A percentile compares a stretch with the other conserved stretches of the same genome.
phyloP scores from a whole-genome alignment of 2,888 invertebrate genomes.

The Agrilus cyanescens region DNA sequence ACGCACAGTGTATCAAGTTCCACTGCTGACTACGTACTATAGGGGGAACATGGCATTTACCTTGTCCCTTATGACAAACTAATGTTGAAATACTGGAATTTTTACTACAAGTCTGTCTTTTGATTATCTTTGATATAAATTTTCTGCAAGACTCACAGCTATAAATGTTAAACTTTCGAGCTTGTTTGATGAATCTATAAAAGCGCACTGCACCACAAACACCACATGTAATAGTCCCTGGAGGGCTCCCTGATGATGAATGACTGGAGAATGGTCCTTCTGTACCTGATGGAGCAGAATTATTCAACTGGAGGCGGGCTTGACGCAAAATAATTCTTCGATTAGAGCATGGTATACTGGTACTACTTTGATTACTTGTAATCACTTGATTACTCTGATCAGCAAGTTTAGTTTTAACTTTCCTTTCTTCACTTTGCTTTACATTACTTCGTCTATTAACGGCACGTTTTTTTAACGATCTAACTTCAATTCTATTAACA shows the following conservation, averaged over 20 bases:
- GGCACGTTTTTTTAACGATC: slow-evolving; percentile 29
- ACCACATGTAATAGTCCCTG: slow-evolving; percentile 61
- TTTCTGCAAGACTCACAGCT: slow-evolving; percentile 80
- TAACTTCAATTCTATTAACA: slow-evolving; percentile 27
- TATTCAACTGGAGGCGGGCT: slow-evolving; percentile 51
- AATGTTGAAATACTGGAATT: slow-evolving; percentile 43
- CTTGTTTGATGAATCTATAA: slow-evolving; percentile 65
- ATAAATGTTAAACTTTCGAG: slow-evolving; percentile 71
- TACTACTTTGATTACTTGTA: slow-evolving; percentile 29
- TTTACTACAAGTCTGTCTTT: slow-evolving; percentile 50
- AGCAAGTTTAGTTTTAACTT: slow-evolving; percentile 16
- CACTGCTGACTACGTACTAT: slow-evolving; percentile 59
- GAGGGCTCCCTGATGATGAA: slow-evolving; percentile 36
- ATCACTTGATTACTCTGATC: slow-evolving; percentile 39
- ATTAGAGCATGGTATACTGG: slow-evolving; percentile 37
- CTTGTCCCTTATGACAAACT: slow-evolving; percentile 59
- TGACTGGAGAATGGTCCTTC: slow-evolving; percentile 57
- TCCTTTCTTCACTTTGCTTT: slow-evolving; percentile 7
- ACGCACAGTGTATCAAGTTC: slow-evolving; percentile 55
- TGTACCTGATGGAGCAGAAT: slow-evolving; percentile 35
- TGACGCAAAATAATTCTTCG: slow-evolving; percentile 60
- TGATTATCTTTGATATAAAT: slow-evolving; percentile 73
- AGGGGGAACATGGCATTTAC: slow-evolving; percentile 61
- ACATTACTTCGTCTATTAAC: slow-evolving; percentile 21
- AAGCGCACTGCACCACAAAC: slow-evolving; percentile 68